Evolutionary conservation across 2,113 vertebrate genomes (phyloP).

Genomic region (Ailuropoda melanoleuca): DNA sequence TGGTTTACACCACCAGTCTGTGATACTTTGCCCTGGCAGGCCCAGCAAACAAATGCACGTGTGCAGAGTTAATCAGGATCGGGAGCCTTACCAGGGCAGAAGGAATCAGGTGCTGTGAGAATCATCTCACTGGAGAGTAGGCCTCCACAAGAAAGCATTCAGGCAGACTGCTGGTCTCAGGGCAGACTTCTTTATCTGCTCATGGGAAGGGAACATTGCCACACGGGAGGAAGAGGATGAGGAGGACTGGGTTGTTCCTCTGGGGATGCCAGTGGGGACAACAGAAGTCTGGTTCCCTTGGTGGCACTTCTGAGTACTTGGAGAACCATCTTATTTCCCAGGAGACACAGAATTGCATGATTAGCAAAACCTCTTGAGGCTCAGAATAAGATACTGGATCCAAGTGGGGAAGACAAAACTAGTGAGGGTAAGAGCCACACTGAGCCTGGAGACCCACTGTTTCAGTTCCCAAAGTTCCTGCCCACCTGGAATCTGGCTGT

Average conservation of each 20-base stretch:
- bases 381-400: not conserved
- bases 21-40: not conserved
- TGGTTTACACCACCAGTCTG: not conserved
- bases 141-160: not conserved
- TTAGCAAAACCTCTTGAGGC: not conserved
- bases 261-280: not conserved
- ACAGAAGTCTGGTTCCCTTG: not conserved
- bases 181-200: not conserved
- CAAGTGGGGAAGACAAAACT: not conserved
- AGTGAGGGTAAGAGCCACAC: not conserved
- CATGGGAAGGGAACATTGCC: not conserved
- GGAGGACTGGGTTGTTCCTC: not conserved
- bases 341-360: not conserved
- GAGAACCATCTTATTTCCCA: not conserved
- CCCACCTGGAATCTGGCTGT: not conserved
- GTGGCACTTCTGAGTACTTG: not conserved
- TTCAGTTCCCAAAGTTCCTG: not conserved
- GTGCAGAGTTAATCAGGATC: not conserved
- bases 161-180: not conserved
- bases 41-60: no score
- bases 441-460: not conserved
- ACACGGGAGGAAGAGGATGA: not conserved
- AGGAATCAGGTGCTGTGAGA: not conserved
- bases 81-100: not conserved
- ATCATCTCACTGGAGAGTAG: not conserved